phyloP scores from a whole-genome alignment of 2,888 invertebrate species.

The Oscheius onirici region DNA sequence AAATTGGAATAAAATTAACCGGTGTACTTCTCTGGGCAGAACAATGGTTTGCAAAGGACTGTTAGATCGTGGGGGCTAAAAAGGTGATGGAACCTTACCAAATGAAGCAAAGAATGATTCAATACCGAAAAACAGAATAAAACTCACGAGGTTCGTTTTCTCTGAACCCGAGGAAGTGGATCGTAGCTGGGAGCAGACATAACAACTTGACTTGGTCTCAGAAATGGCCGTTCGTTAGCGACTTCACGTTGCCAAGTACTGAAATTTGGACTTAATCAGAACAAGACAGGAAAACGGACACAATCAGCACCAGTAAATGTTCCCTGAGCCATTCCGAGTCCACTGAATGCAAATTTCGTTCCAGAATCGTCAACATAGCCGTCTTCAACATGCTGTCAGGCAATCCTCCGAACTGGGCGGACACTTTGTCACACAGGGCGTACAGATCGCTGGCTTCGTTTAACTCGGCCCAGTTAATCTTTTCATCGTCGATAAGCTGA shows the following conservation, averaged over 20 bases:
- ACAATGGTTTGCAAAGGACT: too few species aligned
- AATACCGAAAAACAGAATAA: neutral
- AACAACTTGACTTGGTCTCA: conserved; percentile 41
- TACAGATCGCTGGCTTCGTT: conserved; percentile 45
- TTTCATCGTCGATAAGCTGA: conserved; percentile 37
- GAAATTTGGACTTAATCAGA: neutral
- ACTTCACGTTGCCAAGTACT: conserved; percentile 53
- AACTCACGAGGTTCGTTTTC: neutral
- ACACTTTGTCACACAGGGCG: conserved; percentile 45
- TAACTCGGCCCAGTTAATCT: conserved; percentile 50
- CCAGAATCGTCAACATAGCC: conserved; percentile 42
- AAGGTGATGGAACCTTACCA: too few species aligned
- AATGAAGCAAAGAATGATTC: too few species aligned
- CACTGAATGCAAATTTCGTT: conserved; percentile 33
- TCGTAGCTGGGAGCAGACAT: conserved; percentile 44
- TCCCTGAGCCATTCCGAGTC: conserved; percentile 42
- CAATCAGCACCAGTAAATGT: conserved; percentile 42
- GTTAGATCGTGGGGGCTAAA: too few species aligned
- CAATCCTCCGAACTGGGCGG: conserved; percentile 42
- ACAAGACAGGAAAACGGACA: conserved; percentile 31
- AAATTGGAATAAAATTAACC: neutral
- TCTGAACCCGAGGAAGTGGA: conserved; percentile 21
- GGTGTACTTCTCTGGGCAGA: too few species aligned
- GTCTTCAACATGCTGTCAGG: conserved; percentile 55
- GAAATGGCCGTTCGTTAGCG: conserved; percentile 36